A percentile compares a stretch with the other conserved stretches of the same genome.
phyloP scores from a whole-genome alignment of 2,888 invertebrate species.

The Dasypolia templi region DNA sequence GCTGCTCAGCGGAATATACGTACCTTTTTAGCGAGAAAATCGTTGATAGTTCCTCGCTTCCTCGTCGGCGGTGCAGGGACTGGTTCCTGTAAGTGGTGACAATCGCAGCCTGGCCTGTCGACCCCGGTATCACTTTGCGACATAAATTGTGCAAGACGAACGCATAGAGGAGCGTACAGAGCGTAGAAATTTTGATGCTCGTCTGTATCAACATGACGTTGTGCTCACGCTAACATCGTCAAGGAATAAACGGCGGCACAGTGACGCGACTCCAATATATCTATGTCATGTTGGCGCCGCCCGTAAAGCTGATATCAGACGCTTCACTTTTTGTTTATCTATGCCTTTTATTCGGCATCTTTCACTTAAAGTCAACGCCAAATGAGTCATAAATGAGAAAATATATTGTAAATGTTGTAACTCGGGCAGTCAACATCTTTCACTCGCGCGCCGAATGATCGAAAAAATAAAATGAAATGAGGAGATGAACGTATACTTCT shows the following conservation, averaged over 20 bases:
- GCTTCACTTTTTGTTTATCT: neutral
- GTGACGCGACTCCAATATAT: neutral
- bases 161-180: neutral
- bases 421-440: too few relatives aligned
- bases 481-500: too few relatives aligned
- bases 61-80: too few relatives aligned
- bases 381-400: neutral
- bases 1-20: too few relatives aligned
- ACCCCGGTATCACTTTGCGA: too few relatives aligned
- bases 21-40: too few relatives aligned
- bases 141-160: neutral
- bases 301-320: neutral
- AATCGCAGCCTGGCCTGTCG: too few relatives aligned
- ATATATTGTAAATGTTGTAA: too few relatives aligned
- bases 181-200: neutral
- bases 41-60: too few relatives aligned
- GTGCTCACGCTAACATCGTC: neutral
- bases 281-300: neutral
- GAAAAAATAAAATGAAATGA: too few relatives aligned
- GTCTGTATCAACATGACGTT: neutral
- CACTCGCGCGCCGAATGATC: too few relatives aligned
- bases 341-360: neutral
- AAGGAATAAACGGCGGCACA: neutral
- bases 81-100: too few relatives aligned
- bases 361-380: neutral